Base-by-base conservation (phyloP, 2,888 invertebrate species). In the Orthosia gothica region DNA sequence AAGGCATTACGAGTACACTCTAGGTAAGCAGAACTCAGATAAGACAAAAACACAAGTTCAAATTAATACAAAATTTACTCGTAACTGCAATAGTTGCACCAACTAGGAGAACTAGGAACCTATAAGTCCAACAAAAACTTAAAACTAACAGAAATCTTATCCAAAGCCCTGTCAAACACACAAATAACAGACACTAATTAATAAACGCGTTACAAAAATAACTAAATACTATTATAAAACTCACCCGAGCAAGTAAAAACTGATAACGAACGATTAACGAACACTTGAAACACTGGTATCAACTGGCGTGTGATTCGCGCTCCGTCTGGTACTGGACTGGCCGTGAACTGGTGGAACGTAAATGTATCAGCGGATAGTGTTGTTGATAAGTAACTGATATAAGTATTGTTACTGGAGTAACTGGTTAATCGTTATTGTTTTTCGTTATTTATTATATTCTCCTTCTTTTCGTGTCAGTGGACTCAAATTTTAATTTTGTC, bases 211-310 rank as follows among this genome's bases (percentile, higher is more conserved):
- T 1, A 63, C 11, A 16, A 74, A 63, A 49, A 63, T 59, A 52
- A 57, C 45, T 12, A 47, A 49, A 52, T 57, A 45, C n/a, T 66
- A 52, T 32, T 18, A 20, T 26, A 32, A 12, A 79, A 80, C 79
- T 80, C 32, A 80, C 79, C 83, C 66, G 3, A 79, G 67, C 40
- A 52, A 59, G 52, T 77, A 67, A 83, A 55, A 55, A 20, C 23
- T 49, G 84, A 72, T 83, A 71, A 59, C 63, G 63, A 50, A 72
- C 26, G 12, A 59, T 58, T 58, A 50, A 72, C 26, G 12, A 32
- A 40, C 84, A 79, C 83, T 79, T 23, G 40, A 76, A 68, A 79
- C 79, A 67, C 80, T 55, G 18, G 26, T 40, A 40, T 1, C 26
- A n/a, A 47, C n/a, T 45, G 55, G 50, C 73, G 83, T 79, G 45